phyloP scores from a whole-genome alignment of 23 tunicate genomes.

The Diplosoma virens region DNA sequence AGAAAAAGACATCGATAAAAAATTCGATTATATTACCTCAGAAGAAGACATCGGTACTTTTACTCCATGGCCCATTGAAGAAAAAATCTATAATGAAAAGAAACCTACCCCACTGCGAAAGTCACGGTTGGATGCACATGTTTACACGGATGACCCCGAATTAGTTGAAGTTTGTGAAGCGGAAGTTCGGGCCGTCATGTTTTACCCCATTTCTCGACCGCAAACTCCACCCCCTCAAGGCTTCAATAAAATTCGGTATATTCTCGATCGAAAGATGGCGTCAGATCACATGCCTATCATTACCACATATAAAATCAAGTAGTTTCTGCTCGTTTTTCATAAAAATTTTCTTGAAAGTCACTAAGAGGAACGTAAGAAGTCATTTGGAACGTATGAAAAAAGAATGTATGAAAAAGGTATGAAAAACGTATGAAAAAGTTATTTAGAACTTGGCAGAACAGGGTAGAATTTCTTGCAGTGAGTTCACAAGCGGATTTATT shows the following conservation, averaged over 20 bases:
- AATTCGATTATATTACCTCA: background rate
- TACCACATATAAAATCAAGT: too few species aligned
- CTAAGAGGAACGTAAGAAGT: too few species aligned
- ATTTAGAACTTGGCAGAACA: too few species aligned
- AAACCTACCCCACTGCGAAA: slow-evolving; percentile 9
- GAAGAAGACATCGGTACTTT: slow-evolving; percentile 48
- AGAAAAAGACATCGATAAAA: too few species aligned
- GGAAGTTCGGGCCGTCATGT: slow-evolving; percentile 6
- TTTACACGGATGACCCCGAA: background rate
- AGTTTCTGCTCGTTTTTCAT: too few species aligned
- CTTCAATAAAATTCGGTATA: slow-evolving; percentile 21
- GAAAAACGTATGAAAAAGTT: too few species aligned
- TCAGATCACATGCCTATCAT: slow-evolving; percentile 44
- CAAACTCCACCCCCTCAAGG: background rate
- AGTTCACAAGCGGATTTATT: too few species aligned
- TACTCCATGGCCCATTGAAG: slow-evolving; percentile 55
- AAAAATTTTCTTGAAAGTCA: too few species aligned
- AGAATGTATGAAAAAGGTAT: too few species aligned
- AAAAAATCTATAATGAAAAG: background rate
- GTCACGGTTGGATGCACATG: slow-evolving; percentile 41
- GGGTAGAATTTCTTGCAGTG: too few species aligned
- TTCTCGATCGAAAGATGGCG: slow-evolving; percentile 38
- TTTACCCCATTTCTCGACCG: background rate
- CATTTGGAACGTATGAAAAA: too few species aligned
- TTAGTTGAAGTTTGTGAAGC: background rate